These are phyloP conservation scores for Macaca fascicularis DNA, from an alignment of 2,113 vertebrate genomes.

Conservation along the genomic window T2T-MFA8v1.1 NC_088379.1:112776501-112777000, in stretches of 20 bases:
- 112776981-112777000: not conserved
- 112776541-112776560: not conserved
- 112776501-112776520: not conserved
- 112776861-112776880: not conserved
- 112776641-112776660: not conserved
- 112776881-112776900: not conserved
- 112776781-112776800: not conserved
- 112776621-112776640: not conserved
- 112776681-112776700: not conserved
- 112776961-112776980: not conserved
- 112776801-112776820: not conserved
- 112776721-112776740: not conserved
- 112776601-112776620: not conserved
- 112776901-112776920: constrained; percentile 2
- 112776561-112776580: not conserved
- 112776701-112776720: not conserved
- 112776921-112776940: constrained; percentile 28
- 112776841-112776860: not conserved
- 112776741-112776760: not conserved
- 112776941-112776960: constrained; percentile 33
- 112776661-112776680: not conserved
- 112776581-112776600: not conserved
- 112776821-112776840: not conserved
- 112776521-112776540: not conserved
- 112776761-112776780: not conserved